These are phyloP conservation scores for Pinna nobilis DNA, from an alignment of 1,140 invertebrate genomes.

Conservation along the genomic window DNA sequence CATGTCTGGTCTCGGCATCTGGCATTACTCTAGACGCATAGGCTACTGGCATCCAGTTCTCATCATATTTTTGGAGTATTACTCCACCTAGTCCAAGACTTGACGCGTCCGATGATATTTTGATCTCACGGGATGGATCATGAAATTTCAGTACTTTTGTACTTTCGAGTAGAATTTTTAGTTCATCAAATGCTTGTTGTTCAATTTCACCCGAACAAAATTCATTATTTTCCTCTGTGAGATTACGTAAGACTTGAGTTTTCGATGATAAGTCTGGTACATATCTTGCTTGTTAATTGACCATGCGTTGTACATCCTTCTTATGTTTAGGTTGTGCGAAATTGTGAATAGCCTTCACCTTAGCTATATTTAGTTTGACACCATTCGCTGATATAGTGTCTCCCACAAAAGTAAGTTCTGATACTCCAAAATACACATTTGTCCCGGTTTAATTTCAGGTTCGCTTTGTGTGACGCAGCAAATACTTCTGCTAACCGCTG, in stretches of 20 bases:
- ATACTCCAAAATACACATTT: slow-evolving; percentile 30
- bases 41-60: too few relatives aligned
- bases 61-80: too few relatives aligned
- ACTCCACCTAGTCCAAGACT: too few relatives aligned
- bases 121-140: too few relatives aligned
- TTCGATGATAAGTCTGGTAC: slow-evolving; percentile 21
- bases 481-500: too few relatives aligned
- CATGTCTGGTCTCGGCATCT: too few relatives aligned
- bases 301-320: slow-evolving; percentile 59
- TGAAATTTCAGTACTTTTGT: too few relatives aligned
- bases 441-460: slow-evolving; percentile 18
- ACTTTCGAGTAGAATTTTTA: too few relatives aligned
- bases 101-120: too few relatives aligned
- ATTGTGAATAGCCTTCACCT: slow-evolving; percentile 67
- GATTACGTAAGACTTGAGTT: slow-evolving; percentile 1
- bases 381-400: slow-evolving; percentile 67
- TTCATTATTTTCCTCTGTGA: slow-evolving; percentile 12
- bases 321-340: slow-evolving; percentile 58
- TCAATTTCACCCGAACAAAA: background rate
- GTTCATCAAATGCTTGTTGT: slow-evolving; percentile 35
- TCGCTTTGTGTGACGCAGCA: too few relatives aligned
- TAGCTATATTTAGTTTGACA: slow-evolving; percentile 60
- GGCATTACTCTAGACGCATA: too few relatives aligned
- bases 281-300: slow-evolving; percentile 20
- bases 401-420: slow-evolving; percentile 42